These are phyloP conservation scores for Ruditapes philippinarum DNA, from an alignment of 1,140 invertebrate genomes.

Conservation along the genomic window DNA sequence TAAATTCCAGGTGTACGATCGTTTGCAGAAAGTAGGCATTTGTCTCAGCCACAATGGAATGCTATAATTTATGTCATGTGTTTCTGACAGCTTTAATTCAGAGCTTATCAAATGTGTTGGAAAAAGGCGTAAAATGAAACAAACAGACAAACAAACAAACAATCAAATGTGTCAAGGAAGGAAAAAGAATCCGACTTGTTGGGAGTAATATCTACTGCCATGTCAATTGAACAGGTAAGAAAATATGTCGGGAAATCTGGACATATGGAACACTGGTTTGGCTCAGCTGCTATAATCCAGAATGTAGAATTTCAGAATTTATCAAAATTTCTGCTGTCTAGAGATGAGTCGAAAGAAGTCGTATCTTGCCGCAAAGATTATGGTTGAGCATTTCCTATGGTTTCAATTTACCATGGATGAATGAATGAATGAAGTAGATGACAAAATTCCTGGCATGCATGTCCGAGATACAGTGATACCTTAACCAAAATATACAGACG, in stretches of 20 bases:
- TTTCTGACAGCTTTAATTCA: slow-evolving; percentile 47
- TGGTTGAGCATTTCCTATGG: no score
- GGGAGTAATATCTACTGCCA: slow-evolving; percentile 60
- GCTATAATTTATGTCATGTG: slow-evolving; percentile 23
- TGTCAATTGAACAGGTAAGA: slow-evolving; percentile 20
- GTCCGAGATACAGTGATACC: slow-evolving; percentile 32
- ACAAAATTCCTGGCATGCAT: slow-evolving; percentile 1
- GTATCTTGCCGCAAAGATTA: no score
- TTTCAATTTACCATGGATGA: slow-evolving; percentile 43
- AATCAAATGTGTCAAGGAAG: slow-evolving; percentile 36
- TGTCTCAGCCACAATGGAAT: slow-evolving; percentile 34
- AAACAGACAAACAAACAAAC: no score
- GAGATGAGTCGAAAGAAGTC: no score
- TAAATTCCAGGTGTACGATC: no score
- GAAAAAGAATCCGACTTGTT: slow-evolving; percentile 32
- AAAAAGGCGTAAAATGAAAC: no score
- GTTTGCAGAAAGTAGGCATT: no score
- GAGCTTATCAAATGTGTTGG: no score
- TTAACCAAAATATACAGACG: slow-evolving; percentile 53
- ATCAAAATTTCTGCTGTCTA: neutral
- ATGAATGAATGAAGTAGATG: slow-evolving; percentile 6
- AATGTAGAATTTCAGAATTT: slow-evolving; percentile 48
- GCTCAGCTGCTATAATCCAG: slow-evolving; percentile 58
- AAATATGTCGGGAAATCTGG: slow-evolving; percentile 22
- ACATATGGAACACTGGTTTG: no score